A percentile compares a stretch with the other conserved stretches of the same genome.
These are phyloP conservation scores for Helogale parvula DNA, from an alignment of 2,113 vertebrate genomes.

Conservation along the genomic window DNA sequence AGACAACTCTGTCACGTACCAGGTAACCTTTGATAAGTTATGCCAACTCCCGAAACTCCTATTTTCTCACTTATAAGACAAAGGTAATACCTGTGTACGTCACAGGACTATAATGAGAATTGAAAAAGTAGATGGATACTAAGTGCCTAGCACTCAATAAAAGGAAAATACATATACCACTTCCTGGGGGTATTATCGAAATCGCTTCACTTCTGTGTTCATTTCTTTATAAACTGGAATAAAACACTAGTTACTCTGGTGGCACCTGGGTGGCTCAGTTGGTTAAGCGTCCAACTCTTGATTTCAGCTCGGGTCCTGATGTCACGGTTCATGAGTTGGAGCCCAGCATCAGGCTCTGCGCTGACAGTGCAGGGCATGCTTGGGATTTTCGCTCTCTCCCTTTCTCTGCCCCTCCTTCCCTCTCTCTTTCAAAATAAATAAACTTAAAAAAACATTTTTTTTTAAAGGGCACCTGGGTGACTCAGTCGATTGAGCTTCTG, in stretches of 20 bases:
- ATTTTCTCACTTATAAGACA: background rate
- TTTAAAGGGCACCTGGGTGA: too few species aligned
- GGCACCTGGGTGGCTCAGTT: too few species aligned
- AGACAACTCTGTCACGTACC: background rate
- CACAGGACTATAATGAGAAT: background rate
- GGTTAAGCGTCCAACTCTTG: too few species aligned
- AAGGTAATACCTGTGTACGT: background rate
- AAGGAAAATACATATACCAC: background rate
- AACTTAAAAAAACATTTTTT: too few species aligned
- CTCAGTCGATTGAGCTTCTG: too few species aligned
- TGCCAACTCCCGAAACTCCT: background rate
- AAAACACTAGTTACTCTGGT: background rate
- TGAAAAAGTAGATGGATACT: background rate
- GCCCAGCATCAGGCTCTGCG: too few species aligned
- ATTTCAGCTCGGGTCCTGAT: too few species aligned
- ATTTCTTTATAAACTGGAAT: slow-evolving; percentile 17
- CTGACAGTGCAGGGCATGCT: too few species aligned
- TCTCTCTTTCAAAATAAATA: too few species aligned
- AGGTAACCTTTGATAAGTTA: background rate
- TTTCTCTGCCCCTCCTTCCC: too few species aligned
- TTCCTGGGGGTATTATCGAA: background rate
- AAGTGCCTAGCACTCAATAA: background rate
- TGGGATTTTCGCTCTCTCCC: too few species aligned
- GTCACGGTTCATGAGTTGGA: too few species aligned
- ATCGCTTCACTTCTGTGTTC: background rate